Percentiles rank a stretch among this genome's conserved stretches.
phyloP scores from a whole-genome alignment of 1,140 invertebrate species.

The Panagrolaimus sp. region DNA sequence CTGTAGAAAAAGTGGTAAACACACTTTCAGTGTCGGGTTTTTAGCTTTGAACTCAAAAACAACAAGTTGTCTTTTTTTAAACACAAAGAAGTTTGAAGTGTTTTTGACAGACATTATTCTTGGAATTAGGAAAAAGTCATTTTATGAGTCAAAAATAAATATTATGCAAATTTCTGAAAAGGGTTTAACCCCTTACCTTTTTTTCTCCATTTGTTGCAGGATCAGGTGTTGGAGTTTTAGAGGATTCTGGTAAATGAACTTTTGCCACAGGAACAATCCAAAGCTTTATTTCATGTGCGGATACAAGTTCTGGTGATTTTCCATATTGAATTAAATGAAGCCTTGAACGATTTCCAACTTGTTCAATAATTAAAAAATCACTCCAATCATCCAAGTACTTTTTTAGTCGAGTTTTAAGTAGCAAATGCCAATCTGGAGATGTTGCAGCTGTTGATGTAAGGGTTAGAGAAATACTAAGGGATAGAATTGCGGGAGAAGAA shows the following conservation, averaged over 20 bases:
- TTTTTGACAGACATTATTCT: no score
- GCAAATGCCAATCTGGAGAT: not conserved
- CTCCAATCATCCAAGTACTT: not conserved
- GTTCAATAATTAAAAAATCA: slow-evolving; percentile 1
- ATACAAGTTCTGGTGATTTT: not conserved
- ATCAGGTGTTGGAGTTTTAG: not conserved
- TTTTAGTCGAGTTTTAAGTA: not conserved
- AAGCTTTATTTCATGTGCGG: not conserved
- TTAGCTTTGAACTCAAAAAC: no score
- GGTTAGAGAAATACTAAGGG: not conserved
- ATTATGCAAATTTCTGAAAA: no score
- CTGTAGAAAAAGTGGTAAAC: no score
- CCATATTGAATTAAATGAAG: slow-evolving; percentile 9
- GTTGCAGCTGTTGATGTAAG: not conserved
- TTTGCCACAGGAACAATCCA: not conserved
- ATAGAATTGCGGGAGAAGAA: not conserved
- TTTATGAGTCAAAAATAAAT: no score
- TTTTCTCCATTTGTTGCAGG: slow-evolving; percentile 1
- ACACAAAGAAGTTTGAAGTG: no score
- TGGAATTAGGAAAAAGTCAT: no score
- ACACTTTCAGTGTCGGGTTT: no score
- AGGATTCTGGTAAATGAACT: slow-evolving; percentile 1
- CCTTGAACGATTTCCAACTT: not conserved
- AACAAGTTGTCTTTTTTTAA: no score
- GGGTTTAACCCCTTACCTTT: not conserved